Evolutionary conservation across 2,113 vertebrate species (phyloP), one percentile per base, ranked within the genome.

Genomic region (Naja naja): DNA sequence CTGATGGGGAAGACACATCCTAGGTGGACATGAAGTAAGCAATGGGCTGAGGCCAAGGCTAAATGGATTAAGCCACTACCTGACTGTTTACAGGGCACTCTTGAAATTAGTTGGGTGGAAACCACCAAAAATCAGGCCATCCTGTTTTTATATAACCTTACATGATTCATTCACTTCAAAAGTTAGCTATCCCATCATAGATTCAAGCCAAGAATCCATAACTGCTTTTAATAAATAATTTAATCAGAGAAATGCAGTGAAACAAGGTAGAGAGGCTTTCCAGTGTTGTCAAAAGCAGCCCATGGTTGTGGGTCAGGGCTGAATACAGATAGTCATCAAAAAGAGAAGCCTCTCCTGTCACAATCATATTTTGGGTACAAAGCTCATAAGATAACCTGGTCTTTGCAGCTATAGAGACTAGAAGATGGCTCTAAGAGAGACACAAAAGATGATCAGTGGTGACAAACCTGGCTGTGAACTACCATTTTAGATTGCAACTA

Each of bases 181-280:
- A 92, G 39, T 27, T 30, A 49, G 30, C 43, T 92, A 43, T 85
- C n/a, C 43, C 64, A 89, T 58, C 53, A 49, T n/a, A 16, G 16
- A 92, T n/a, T 89, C 69, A 60, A 85, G 58, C 86, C 25, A n/a
- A 69, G 49, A 18, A 8, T 27, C 22, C 45, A 85, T 64, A 27
- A 47, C 14, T 94, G 95, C n/a, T 52, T 91, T 95, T 93, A 95
- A 95, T 88, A 85, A 90, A 96, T 97, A 96, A 96, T 88, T 97
- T 97, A 95, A 93, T 90, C 55, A 95, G 90, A 55, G 23, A 91
- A 90, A 92, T 89, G 91, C 74, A 60, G 1, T 69, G 56, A 55
- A 92, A 25, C 27, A 86, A 69, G n/a, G 18, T 64, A 86, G n/a
- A 91, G 87, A 92, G 27, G 27, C 52, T 47, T 90, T n/a, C 74